Evolutionary conservation across 2,113 vertebrate species (phyloP), one percentile per base, ranked within the genome.

Genomic region (Camelus bactrianus): DNA sequence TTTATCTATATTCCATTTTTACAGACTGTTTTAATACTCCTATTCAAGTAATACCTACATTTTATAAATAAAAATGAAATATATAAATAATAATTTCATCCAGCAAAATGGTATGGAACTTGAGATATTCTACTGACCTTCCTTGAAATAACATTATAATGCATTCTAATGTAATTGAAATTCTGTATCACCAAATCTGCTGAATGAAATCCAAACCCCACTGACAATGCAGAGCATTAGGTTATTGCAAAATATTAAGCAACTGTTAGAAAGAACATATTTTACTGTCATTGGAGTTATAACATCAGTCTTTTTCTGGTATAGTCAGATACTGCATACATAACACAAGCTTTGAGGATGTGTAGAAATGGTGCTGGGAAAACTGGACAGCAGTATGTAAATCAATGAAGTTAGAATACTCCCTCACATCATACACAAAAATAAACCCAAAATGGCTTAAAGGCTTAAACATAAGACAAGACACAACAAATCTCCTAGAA

Each of bases 1-100:
- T 75, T 93, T 81, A 73, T 10, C 4, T 32, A 8, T 52, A 50
- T 54, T 79, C 42, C 6, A 19, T 52, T 38, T 48, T 28, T 73
- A 4, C 19, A 70, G n/a, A 1, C 2, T 56, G 8, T 64, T 89
- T 6, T 22, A 46, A 24, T 67, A 19, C 0, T 58, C 1, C 6
- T 14, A 77, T 28, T 83, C 17, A 84, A 91, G 15, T 42, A 77
- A 16, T 0, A 52, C 1, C 2, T 35, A 19, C 6, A 91, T 30
- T 56, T 92, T 65, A 79, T 19, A 77, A 48, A 20, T 42, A n/a
- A 76, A 94, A 48, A 52, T 72, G 13, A 93, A 83, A 93, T 65
- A 56, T 10, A 38, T 46, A 4, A 76, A 15, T 22, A 87, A 46
- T 22, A 73, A 84, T 87, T 91, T 69, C 15, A 50, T 15, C 9